Conservation (phyloP, 2,888 invertebrate genomes). For the Dione juno region DNA sequence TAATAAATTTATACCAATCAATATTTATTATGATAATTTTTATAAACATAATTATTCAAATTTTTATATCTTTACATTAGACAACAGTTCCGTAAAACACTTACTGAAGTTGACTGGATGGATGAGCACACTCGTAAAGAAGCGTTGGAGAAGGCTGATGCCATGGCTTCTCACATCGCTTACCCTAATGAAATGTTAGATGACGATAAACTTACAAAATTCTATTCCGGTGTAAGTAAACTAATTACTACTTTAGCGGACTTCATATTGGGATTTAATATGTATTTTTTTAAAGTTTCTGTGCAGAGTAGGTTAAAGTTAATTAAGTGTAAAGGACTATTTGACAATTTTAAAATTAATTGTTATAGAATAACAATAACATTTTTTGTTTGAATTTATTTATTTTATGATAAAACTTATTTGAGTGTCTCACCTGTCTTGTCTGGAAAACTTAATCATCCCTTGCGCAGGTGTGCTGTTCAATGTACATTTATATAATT, state of each 20-base stretch:
- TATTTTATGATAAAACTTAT: too few species aligned
- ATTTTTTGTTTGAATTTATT: too few species aligned
- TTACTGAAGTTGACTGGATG: constrained; percentile 95
- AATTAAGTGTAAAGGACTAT: too few species aligned
- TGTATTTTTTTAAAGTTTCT: too few species aligned
- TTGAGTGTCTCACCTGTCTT: too few species aligned
- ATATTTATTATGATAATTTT: neutral
- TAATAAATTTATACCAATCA: constrained; percentile 44
- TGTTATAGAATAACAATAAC: too few species aligned
- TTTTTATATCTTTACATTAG: constrained; percentile 54
- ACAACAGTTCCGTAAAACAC: constrained; percentile 90
- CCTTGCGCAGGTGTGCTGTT: too few species aligned
- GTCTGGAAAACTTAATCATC: too few species aligned
- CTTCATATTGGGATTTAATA: neutral
- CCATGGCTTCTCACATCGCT: constrained; percentile 95
- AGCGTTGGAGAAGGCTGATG: constrained; percentile 90
- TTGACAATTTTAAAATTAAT: too few species aligned
- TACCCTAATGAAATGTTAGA: constrained; percentile 95
- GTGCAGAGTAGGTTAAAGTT: too few species aligned
- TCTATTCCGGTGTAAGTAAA: constrained; percentile 87
- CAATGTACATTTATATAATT: too few species aligned
- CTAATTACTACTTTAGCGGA: neutral
- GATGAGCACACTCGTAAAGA: constrained; percentile 90
- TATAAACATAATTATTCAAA: neutral
- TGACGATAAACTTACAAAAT: constrained; percentile 89